Percentiles rank a stretch among this genome's conserved stretches.
phyloP scores from a whole-genome alignment of 2,888 invertebrate genomes.

The Aphidius colemani region DNA sequence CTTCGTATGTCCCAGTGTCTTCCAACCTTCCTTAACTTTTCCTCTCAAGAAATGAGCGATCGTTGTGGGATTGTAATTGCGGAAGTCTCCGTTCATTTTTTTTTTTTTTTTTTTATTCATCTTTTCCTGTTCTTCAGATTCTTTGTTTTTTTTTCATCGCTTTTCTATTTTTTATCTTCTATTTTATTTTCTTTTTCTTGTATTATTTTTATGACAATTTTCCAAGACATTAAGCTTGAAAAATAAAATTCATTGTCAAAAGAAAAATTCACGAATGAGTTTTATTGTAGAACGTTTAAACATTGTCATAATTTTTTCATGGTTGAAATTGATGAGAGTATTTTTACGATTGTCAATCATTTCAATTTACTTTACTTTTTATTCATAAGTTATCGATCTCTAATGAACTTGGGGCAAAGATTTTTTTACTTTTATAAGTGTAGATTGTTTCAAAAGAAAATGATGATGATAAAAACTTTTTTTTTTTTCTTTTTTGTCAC shows the following conservation, averaged over 20 bases:
- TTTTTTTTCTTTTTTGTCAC: not conserved
- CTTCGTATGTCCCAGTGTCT: no score
- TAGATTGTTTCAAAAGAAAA: not conserved
- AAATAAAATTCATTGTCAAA: not conserved
- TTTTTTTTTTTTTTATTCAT: no score
- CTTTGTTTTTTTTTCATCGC: not conserved
- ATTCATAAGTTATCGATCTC: no score
- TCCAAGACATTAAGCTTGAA: conserved; percentile 15
- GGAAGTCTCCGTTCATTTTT: conserved; percentile 18
- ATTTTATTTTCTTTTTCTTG: not conserved
- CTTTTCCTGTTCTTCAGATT: not conserved
- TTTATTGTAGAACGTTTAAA: not conserved
- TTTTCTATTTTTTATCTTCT: not conserved
- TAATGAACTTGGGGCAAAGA: no score
- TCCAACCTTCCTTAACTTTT: no score
- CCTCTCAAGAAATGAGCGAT: conserved; percentile 14
- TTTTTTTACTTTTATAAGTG: not conserved
- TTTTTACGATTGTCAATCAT: not conserved
- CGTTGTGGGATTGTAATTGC: conserved; percentile 25
- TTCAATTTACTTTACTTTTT: not conserved
- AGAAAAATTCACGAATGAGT: not conserved
- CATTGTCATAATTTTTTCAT: conserved; percentile 3
- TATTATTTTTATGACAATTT: conserved; percentile 2
- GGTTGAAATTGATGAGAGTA: not conserved
- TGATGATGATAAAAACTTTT: not conserved